A percentile compares a stretch with the other conserved stretches of the same genome.
Conservation (phyloP, 1,140 invertebrate species). For the Helicoverpa armigera region DNA sequence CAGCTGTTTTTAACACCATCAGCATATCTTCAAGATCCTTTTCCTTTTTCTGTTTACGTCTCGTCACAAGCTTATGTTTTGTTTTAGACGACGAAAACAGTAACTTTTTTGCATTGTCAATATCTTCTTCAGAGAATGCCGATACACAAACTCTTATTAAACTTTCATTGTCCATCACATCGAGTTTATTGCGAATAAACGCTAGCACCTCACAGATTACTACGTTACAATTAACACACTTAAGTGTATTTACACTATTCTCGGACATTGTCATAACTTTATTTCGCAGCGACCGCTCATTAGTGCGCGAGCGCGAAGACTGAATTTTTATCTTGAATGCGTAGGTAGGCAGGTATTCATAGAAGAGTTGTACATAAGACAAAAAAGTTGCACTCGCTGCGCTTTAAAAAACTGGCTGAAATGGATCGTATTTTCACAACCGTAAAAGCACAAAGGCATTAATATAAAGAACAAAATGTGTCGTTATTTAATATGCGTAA, state of each 20-base stretch:
- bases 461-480: no score
- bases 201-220: constrained; percentile 17
- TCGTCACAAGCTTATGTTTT: background rate
- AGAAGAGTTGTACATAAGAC: no score
- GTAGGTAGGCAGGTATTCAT: no score
- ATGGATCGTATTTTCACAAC: no score
- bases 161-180: constrained; percentile 34
- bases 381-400: no score
- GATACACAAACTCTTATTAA: constrained; percentile 31
- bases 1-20: background rate
- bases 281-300: constrained; percentile 18
- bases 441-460: no score
- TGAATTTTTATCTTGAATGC: no score
- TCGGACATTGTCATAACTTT: constrained; percentile 14
- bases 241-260: constrained; percentile 20
- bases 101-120: background rate
- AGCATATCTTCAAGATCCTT: constrained; percentile 10
- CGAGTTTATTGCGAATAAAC: constrained; percentile 38
- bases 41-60: constrained; percentile 4
- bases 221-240: constrained; percentile 38
- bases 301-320: constrained; percentile 20
- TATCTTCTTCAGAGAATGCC: constrained; percentile 7
- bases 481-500: no score
- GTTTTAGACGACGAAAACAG: background rate
- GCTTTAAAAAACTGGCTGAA: no score